phyloP scores from a whole-genome alignment of 2,113 vertebrate genomes.

The Tapirus terrestris region DNA sequence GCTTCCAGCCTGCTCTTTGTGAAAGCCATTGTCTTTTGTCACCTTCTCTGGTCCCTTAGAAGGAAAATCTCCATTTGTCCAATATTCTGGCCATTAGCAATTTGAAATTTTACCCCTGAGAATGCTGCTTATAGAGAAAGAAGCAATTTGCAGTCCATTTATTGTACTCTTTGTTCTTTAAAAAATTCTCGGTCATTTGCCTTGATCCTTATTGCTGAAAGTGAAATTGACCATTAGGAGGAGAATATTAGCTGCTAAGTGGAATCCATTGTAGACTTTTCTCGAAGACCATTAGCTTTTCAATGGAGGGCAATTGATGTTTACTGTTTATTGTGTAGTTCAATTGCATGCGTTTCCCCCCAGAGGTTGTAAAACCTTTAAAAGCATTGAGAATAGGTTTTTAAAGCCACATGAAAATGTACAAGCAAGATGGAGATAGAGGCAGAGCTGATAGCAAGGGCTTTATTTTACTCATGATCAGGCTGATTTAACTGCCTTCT shows the following conservation, averaged over 20 bases:
- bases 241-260: constrained; percentile 45
- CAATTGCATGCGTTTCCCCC: background rate
- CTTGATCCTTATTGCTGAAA: constrained; percentile 33
- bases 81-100: constrained; percentile 42
- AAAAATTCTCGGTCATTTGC: constrained; percentile 52
- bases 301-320: background rate
- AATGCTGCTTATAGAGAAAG: constrained; percentile 9
- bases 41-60: background rate
- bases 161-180: constrained; percentile 52
- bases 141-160: constrained; percentile 2
- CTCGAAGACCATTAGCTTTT: constrained; percentile 64
- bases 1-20: background rate
- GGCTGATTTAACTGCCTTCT: background rate
- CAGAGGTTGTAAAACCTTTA: constrained; percentile 30
- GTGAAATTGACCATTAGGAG: constrained; percentile 22
- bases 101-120: constrained; percentile 55
- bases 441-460: background rate
- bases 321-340: constrained; percentile 45
- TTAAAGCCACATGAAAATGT: background rate
- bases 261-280: constrained; percentile 28
- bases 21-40: constrained; percentile 45
- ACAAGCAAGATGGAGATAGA: background rate
- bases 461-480: background rate
- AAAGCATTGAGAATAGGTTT: constrained; percentile 1
- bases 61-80: constrained; percentile 41